Conservation (phyloP, 2,888 invertebrate species). For the Netelia virgata region DNA sequence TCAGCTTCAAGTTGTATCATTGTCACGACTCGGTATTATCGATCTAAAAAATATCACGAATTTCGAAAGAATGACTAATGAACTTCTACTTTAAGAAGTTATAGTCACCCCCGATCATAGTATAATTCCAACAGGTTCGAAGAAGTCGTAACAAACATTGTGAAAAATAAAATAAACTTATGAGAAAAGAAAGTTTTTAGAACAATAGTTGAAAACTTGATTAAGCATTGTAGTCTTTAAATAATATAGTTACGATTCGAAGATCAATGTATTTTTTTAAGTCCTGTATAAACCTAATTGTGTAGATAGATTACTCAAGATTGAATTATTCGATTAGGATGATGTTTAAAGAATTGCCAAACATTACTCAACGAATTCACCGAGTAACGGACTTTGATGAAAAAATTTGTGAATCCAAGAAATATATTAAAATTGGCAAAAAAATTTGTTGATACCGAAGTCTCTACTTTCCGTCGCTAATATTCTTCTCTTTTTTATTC, state of each 20-base stretch:
- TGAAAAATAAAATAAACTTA: too few relatives aligned
- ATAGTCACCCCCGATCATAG: neutral
- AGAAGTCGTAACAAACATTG: too few relatives aligned
- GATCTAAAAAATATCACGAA: neutral
- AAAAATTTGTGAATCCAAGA: neutral
- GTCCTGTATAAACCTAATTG: neutral
- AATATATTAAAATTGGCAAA: neutral
- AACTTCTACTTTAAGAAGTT: neutral
- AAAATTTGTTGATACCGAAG: too few relatives aligned
- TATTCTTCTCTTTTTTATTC: too few relatives aligned
- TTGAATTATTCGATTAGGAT: neutral
- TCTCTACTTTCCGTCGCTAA: too few relatives aligned
- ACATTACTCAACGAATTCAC: neutral
- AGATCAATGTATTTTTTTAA: neutral
- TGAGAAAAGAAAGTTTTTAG: too few relatives aligned
- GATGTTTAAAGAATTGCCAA: neutral
- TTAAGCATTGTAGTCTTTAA: too few relatives aligned
- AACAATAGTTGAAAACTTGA: too few relatives aligned
- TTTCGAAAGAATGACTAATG: neutral
- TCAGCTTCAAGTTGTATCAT: conserved; percentile 28
- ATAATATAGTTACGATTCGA: too few relatives aligned
- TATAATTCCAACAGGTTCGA: neutral
- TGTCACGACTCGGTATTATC: conserved; percentile 12
- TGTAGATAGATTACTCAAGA: neutral
- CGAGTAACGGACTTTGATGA: neutral